Evolutionary conservation across 2,113 vertebrate genomes (phyloP), one percentile per base, ranked within the genome.

Genomic region (Bos javanicus): DNA sequence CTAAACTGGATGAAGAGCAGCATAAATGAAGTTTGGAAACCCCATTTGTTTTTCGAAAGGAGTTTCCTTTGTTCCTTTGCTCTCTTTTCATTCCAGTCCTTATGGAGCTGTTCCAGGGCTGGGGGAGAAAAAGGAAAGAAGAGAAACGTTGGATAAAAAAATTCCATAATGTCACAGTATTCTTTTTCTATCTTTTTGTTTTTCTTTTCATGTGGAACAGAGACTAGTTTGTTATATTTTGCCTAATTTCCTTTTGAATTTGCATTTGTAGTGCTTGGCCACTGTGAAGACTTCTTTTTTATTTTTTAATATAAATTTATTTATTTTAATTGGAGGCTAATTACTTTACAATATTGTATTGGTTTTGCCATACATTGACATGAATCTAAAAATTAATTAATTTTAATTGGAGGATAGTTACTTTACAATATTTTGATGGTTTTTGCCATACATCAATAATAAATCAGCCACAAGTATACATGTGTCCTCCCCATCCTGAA

Each of bases 51-150:
- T 98, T 96, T 88, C 36, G 82, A 59, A 92, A 43, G 25, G 39
- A 28, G 57, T 43, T 21, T 95, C 90, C 57, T n/a, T 76, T 39
- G 3, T 92, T 98, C 82, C 81, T 95, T 98, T 85, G 48, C 64
- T 46, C 26, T 95, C 39, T 25, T 39, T 28, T 91, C 56, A 48
- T 78, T 33, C 76, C 16, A 96, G 10, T 90, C 54, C 19, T 85
- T 88, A 46, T 26, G 62, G 14, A 97, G 57, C 16, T 91, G 21
- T 81, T 98, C 96, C 46, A 97, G 80, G 96, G 90, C 5, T 76
- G 23, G 6, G 71, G 71, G 39, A 90, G 91, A 97, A 91, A 87
- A 87, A 50, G 48, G 11, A 33, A 39, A 57, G 17, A 33, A 28
- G 10, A 52, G 36, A 39, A 88, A 71, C 3, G 28, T 85, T 14